Evolutionary conservation across 2,113 vertebrate genomes (phyloP).

Genomic region (Salvelinus sp.): DNA sequence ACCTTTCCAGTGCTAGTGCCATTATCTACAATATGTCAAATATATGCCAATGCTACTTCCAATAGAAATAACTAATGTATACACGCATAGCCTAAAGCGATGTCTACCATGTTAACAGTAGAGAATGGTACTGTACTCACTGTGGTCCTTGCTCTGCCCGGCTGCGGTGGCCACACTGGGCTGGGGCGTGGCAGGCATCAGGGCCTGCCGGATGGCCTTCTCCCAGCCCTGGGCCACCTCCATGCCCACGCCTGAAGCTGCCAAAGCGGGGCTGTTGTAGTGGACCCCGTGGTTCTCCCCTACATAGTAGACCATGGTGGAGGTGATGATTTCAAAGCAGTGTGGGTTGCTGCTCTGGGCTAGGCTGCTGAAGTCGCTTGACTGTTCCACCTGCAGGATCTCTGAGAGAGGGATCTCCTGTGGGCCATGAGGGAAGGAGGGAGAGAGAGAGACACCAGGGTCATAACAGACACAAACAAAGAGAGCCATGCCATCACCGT

Average conservation of each 20-base stretch:
- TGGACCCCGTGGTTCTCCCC: slow-evolving; percentile 88
- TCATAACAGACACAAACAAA: background rate
- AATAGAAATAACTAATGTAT: background rate
- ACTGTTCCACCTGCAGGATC: slow-evolving; percentile 92
- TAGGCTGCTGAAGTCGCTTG: slow-evolving; percentile 79
- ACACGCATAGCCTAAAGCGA: background rate
- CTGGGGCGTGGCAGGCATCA: slow-evolving; percentile 98
- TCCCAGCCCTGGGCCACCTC: slow-evolving; percentile 97
- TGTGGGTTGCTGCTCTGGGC: slow-evolving; percentile 92
- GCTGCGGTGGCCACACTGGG: slow-evolving; percentile 85
- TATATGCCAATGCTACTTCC: background rate
- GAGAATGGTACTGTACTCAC: slow-evolving; percentile 75
- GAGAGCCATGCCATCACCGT: background rate
- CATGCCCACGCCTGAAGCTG: slow-evolving; percentile 88
- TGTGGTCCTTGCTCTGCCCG: slow-evolving; percentile 93
- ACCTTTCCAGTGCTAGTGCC: background rate
- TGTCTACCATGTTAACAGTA: background rate
- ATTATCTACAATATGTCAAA: background rate
- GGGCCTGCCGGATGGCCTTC: slow-evolving; percentile 95
- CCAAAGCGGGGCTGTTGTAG: slow-evolving; percentile 86
- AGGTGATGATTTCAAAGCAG: slow-evolving; percentile 98
- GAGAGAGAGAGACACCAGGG: background rate
- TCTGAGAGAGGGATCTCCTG: slow-evolving; percentile 98
- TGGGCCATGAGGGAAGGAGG: slow-evolving; percentile 56
- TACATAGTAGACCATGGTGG: slow-evolving; percentile 96